phyloP scores from a whole-genome alignment of 2,113 vertebrate genomes.

The Grallaria varia region DNA sequence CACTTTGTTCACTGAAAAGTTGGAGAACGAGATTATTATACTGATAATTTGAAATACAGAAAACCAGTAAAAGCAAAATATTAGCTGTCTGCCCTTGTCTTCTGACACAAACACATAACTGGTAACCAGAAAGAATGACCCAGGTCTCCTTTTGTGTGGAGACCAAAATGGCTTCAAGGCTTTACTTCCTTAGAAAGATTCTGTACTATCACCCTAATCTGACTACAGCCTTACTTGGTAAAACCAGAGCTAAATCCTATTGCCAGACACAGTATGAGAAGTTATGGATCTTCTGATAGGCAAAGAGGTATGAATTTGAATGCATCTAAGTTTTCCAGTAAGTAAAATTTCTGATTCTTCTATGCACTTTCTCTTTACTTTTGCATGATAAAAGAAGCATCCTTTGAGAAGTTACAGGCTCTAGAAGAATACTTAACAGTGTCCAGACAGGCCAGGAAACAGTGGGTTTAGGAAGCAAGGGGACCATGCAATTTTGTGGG shows the following conservation, averaged over 20 bases:
- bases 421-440: not conserved
- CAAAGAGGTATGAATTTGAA: not conserved
- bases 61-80: not conserved
- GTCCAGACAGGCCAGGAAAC: not conserved
- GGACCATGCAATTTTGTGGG: not conserved
- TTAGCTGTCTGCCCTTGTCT: not conserved
- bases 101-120: not conserved
- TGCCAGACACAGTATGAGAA: not conserved
- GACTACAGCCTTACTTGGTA: not conserved
- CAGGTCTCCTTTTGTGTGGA: not conserved
- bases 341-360: not conserved
- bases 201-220: not conserved
- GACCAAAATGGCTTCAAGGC: not conserved
- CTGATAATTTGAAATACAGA: not conserved
- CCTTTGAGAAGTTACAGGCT: not conserved
- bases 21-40: not conserved
- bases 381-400: not conserved
- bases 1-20: not conserved
- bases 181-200: not conserved
- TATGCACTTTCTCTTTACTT: not conserved
- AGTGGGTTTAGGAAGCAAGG: not conserved
- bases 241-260: not conserved
- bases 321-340: not conserved
- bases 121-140: not conserved
- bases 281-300: not conserved